Evolutionary conservation across 2,888 invertebrate genomes (phyloP).

Genomic region (Cinara cedri): DNA sequence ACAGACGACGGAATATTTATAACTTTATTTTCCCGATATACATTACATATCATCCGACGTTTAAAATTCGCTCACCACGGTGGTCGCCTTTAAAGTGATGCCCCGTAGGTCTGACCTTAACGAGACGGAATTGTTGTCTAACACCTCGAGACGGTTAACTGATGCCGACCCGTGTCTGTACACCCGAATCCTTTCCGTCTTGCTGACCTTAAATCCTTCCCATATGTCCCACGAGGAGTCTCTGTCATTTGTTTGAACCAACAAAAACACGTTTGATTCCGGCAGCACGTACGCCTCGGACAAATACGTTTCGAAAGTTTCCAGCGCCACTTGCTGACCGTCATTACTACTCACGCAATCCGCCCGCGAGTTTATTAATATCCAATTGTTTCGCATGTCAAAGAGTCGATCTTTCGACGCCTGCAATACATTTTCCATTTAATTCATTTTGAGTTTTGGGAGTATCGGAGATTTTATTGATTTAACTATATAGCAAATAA

Average conservation of each 20-base stretch:
- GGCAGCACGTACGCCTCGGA: constrained; percentile 16
- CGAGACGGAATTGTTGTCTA: background rate
- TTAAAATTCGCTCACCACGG: constrained; percentile 35
- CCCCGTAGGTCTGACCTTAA: constrained; percentile 26
- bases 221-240: constrained; percentile 34
- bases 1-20: too few species aligned
- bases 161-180: constrained; percentile 14
- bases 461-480: too few species aligned
- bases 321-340: background rate
- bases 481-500: too few species aligned
- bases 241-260: background rate
- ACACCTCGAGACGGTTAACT: background rate
- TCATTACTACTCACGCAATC: background rate
- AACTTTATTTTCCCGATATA: too few species aligned
- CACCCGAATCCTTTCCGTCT: background rate
- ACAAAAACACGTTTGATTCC: constrained; percentile 33
- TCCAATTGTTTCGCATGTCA: constrained; percentile 43
- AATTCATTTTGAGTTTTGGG: too few species aligned
- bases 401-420: constrained; percentile 39
- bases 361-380: constrained; percentile 30
- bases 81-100: constrained; percentile 36
- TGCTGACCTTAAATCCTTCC: constrained; percentile 35
- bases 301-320: constrained; percentile 39
- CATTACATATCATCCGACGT: too few species aligned
- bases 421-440: too few species aligned